phyloP scores from a whole-genome alignment of 2,888 invertebrate genomes.

The Synanthedon formicaeformis region DNA sequence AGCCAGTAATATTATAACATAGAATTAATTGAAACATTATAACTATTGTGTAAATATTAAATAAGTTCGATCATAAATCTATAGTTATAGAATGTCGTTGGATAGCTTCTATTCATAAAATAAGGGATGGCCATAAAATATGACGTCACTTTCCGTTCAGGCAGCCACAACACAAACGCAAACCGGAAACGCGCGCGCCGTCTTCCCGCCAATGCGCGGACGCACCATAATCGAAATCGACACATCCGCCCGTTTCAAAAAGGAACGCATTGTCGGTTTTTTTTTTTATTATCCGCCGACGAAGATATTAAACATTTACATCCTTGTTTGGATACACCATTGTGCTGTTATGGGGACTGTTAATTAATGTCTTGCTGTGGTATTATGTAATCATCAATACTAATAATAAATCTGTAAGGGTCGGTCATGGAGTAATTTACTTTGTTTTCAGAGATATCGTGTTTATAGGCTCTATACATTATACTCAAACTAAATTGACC shows the following conservation, averaged over 20 bases:
- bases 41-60: too few relatives aligned
- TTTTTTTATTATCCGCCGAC: conserved; percentile 21
- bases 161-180: conserved; percentile 10
- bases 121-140: not conserved
- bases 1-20: too few relatives aligned
- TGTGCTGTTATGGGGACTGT: conserved; percentile 12
- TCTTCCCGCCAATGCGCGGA: conserved; percentile 36
- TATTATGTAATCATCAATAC: too few relatives aligned
- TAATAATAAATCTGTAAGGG: too few relatives aligned
- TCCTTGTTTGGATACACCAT: conserved; percentile 11
- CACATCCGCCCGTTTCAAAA: conserved; percentile 37
- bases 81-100: too few relatives aligned
- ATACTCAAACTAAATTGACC: too few relatives aligned
- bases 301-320: conserved; percentile 6
- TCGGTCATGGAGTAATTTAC: too few relatives aligned
- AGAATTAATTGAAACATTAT: too few relatives aligned
- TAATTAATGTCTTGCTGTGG: not conserved
- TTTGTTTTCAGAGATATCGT: too few relatives aligned
- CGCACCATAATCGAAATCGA: conserved; percentile 43
- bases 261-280: conserved; percentile 28
- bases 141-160: not conserved
- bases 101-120: too few relatives aligned
- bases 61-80: too few relatives aligned
- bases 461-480: too few relatives aligned
- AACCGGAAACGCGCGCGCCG: conserved; percentile 32